These are phyloP conservation scores for Mesodorylaimus sp. DNA, from an alignment of 2,888 invertebrate genomes.

Conservation along the genomic window DNA sequence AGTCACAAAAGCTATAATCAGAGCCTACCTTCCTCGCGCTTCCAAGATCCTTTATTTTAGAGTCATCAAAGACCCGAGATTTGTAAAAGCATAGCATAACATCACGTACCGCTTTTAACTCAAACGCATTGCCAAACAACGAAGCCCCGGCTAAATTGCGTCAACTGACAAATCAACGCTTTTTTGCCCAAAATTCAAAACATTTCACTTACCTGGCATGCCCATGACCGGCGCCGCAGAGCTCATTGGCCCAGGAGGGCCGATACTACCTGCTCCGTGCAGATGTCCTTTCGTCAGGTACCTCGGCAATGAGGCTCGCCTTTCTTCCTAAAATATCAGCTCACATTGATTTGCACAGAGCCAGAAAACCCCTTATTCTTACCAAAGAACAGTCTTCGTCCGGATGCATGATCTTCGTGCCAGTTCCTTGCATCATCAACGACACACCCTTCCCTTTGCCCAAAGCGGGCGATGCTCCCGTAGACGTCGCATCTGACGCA, in stretches of 20 bases:
- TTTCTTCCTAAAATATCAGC: slow-evolving; percentile 8
- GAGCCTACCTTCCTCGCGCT: no score
- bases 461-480: slow-evolving; percentile 1
- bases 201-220: neutral
- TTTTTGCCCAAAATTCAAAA: neutral
- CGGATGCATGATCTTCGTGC: slow-evolving; percentile 64
- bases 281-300: neutral
- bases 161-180: neutral
- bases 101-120: no score
- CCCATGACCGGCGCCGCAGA: neutral
- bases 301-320: slow-evolving; percentile 5
- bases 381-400: slow-evolving; percentile 67
- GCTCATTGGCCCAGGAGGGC: neutral
- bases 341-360: neutral
- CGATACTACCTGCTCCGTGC: neutral
- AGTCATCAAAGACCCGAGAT: no score
- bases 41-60: no score
- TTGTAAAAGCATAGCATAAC: no score
- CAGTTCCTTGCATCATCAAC: slow-evolving; percentile 12
- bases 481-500: neutral
- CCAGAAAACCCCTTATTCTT: neutral
- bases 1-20: no score
- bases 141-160: neutral
- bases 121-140: no score
- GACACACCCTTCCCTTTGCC: neutral